Percentiles rank a stretch among this genome's conserved stretches.
Conservation (phyloP, 37 sponge, comb jelly and placozoan species). For the Halichondria panicea region DNA sequence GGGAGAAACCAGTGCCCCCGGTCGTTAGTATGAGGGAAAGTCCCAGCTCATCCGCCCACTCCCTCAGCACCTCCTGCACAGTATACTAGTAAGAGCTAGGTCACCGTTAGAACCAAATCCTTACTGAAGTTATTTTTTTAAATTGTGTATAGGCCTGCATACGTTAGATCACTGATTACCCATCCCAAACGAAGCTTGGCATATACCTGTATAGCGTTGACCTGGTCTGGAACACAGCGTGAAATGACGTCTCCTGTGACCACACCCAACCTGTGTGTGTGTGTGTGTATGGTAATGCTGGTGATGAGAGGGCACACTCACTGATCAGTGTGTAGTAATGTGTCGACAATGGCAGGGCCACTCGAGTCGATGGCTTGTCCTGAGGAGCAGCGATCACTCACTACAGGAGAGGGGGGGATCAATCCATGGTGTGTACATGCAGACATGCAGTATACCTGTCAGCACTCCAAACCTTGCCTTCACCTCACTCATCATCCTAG, state of each 20-base stretch:
- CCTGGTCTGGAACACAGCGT: slow-evolving; percentile 63
- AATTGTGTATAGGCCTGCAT: too few species aligned
- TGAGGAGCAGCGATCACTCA: slow-evolving; percentile 86
- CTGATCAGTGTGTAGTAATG: background rate
- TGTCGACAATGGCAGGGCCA: slow-evolving; percentile 73
- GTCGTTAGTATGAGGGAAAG: slow-evolving; percentile 85
- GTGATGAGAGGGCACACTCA: too few species aligned
- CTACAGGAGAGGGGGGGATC: slow-evolving; percentile 45
- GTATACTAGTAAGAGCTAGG: too few species aligned
- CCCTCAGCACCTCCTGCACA: slow-evolving; percentile 37
- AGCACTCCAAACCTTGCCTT: too few species aligned
- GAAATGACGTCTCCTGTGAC: slow-evolving; percentile 10
- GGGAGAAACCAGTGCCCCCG: slow-evolving; percentile 96
- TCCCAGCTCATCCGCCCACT: slow-evolving; percentile 68
- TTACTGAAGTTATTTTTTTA: too few species aligned
- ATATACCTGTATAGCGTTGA: slow-evolving; percentile 54
- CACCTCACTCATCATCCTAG: too few species aligned
- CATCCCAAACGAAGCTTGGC: background rate
- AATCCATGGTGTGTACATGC: too few species aligned
- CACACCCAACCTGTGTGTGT: slow-evolving; percentile 8
- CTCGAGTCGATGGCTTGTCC: slow-evolving; percentile 78
- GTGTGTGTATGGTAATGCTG: background rate
- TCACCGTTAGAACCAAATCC: too few species aligned
- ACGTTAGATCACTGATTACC: too few species aligned
- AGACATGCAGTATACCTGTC: too few species aligned